Percentiles rank a stretch among this genome's conserved stretches.
Evolutionary conservation across 1,140 invertebrate genomes (phyloP).

Genomic region (Diuraphis noxia): DNA sequence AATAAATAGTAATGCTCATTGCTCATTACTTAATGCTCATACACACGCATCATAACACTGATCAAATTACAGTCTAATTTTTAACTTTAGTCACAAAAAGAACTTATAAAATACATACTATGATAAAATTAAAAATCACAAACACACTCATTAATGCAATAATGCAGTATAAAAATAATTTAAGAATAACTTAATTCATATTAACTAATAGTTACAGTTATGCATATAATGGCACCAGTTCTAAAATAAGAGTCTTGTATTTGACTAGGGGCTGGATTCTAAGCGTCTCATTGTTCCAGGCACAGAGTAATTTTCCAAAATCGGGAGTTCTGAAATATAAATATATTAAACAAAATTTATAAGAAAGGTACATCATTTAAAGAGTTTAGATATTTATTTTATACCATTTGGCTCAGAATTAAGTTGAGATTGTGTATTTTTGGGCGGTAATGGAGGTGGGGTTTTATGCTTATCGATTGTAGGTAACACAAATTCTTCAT

Average conservation of each 20-base stretch:
- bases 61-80: slow-evolving; percentile 19
- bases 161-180: slow-evolving; percentile 41
- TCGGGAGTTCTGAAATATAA: slow-evolving; percentile 10
- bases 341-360: background rate
- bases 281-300: slow-evolving; percentile 28
- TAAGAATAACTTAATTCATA: slow-evolving; percentile 24
- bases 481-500: slow-evolving; percentile 50
- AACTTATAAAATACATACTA: background rate
- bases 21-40: background rate
- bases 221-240: slow-evolving; percentile 42
- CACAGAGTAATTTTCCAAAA: slow-evolving; percentile 35
- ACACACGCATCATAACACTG: background rate
- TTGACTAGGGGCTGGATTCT: slow-evolving; percentile 47
- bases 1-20: background rate
- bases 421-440: slow-evolving; percentile 1
- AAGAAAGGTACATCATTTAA: background rate
- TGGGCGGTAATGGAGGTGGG: slow-evolving; percentile 36
- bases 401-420: slow-evolving; percentile 36
- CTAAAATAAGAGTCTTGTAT: slow-evolving; percentile 31
- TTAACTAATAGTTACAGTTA: slow-evolving; percentile 27
- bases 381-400: background rate
- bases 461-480: slow-evolving; percentile 3
- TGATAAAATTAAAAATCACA: slow-evolving; percentile 29
- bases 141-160: slow-evolving; percentile 21
- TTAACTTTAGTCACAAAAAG: background rate